A percentile compares a stretch with the other conserved stretches of the same genome.
These are phyloP conservation scores for Polymixis lichenea DNA, from an alignment of 2,888 invertebrate genomes.

Conservation along the genomic window DNA sequence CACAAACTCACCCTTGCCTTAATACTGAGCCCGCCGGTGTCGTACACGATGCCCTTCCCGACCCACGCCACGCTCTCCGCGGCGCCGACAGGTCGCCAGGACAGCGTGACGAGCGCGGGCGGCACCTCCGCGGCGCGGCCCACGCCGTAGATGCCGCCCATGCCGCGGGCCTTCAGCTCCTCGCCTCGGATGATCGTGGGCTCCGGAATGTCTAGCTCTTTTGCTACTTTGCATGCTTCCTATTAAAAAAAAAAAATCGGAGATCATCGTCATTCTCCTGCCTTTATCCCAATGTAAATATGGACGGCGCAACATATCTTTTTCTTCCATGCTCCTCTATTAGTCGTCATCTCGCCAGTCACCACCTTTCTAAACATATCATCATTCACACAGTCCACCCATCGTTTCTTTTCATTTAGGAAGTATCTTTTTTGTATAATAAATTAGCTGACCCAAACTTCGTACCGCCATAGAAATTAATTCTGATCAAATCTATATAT, in stretches of 20 bases:
- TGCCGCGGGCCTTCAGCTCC: constrained; percentile 93
- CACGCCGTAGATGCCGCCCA: constrained; percentile 97
- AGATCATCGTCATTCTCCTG: too few species aligned
- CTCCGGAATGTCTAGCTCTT: constrained; percentile 91
- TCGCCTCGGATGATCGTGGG: constrained; percentile 95
- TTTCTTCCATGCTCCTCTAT: too few species aligned
- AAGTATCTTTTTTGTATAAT: too few species aligned
- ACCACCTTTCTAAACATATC: too few species aligned
- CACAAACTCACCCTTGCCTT: constrained; percentile 93
- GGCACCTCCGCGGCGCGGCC: constrained; percentile 91
- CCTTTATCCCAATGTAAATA: too few species aligned
- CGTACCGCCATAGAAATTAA: too few species aligned
- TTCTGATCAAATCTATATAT: too few species aligned
- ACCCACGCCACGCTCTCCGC: constrained; percentile 94
- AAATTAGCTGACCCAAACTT: too few species aligned
- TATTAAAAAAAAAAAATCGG: constrained; percentile 70
- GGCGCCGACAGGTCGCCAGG: constrained; percentile 91
- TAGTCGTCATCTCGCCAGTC: too few species aligned
- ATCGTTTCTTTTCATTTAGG: too few species aligned
- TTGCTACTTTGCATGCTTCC: constrained; percentile 93
- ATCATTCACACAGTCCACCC: too few species aligned
- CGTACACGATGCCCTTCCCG: constrained; percentile 98
- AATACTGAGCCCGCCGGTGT: constrained; percentile 97
- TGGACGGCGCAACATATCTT: too few species aligned
- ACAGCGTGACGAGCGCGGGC: constrained; percentile 92